These are phyloP conservation scores for Halcyon chelicuti DNA, from an alignment of 2,797 vertebrate genomes.

Conservation along the genomic window DNA sequence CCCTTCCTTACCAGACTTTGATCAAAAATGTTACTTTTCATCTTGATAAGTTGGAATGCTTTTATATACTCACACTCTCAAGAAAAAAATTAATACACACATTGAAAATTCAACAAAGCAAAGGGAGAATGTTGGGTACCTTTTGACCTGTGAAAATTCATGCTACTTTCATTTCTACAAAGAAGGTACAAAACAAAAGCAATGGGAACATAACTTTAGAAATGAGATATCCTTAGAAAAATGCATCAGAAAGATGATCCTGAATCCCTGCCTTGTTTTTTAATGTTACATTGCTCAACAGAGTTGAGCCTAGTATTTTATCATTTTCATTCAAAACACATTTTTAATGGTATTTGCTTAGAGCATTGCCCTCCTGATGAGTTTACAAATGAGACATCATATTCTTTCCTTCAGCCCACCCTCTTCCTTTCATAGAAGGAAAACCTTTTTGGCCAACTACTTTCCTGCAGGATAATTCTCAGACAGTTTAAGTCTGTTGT, in stretches of 20 bases:
- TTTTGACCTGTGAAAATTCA: neutral
- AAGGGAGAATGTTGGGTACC: neutral
- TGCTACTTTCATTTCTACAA: neutral
- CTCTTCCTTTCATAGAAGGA: neutral
- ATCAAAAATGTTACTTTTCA: conserved; percentile 40
- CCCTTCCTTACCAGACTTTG: neutral
- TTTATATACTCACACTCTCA: neutral
- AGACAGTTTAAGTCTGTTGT: neutral
- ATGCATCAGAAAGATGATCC: neutral
- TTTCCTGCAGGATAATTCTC: neutral
- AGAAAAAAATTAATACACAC: neutral
- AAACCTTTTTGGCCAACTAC: neutral
- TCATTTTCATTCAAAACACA: neutral
- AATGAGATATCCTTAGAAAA: neutral
- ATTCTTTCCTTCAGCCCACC: neutral
- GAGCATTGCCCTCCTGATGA: neutral
- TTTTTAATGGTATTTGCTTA: neutral
- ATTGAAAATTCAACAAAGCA: neutral
- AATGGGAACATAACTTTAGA: neutral
- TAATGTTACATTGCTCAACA: neutral
- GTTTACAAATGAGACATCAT: neutral
- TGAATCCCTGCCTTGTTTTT: neutral
- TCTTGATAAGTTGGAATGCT: neutral
- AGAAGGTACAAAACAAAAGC: neutral
- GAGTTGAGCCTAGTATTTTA: neutral